A percentile compares a stretch with the other conserved stretches of the same genome.
phyloP scores from a whole-genome alignment of 2,888 invertebrate genomes.

The Achlya flavicornis region DNA sequence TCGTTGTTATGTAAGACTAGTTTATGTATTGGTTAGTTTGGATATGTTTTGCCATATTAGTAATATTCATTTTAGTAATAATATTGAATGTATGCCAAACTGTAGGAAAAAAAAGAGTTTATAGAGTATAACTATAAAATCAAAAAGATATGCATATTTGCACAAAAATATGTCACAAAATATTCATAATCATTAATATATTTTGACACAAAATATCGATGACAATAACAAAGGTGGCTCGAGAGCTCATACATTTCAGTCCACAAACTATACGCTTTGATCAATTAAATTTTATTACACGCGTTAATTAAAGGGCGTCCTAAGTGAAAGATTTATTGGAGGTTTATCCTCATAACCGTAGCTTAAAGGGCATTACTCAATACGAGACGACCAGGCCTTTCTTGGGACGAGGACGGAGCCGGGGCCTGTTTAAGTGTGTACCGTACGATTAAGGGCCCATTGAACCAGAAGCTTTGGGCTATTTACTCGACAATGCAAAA shows the following conservation, averaged over 20 bases:
- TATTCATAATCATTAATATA: background rate
- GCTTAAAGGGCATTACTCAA: slow-evolving; percentile 74
- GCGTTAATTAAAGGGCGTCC: slow-evolving; percentile 77
- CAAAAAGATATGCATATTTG: too few relatives aligned
- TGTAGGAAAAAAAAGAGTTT: background rate
- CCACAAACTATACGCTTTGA: slow-evolving; percentile 70
- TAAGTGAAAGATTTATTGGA: slow-evolving; percentile 81
- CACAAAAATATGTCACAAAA: too few relatives aligned
- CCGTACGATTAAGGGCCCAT: slow-evolving; percentile 53
- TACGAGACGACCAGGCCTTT: slow-evolving; percentile 48
- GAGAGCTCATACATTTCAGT: slow-evolving; percentile 54
- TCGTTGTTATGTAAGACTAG: slow-evolving; percentile 56
- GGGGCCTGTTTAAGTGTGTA: slow-evolving; percentile 41
- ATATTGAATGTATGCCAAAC: background rate
- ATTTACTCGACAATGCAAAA: slow-evolving; percentile 33
- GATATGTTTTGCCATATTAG: slow-evolving; percentile 20
- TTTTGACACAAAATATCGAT: slow-evolving; percentile 23
- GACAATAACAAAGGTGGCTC: slow-evolving; percentile 30
- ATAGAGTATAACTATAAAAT: too few relatives aligned
- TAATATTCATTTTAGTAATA: too few relatives aligned
- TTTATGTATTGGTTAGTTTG: slow-evolving; percentile 31
- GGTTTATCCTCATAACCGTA: slow-evolving; percentile 81
- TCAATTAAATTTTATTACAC: slow-evolving; percentile 80
- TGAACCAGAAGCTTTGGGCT: slow-evolving; percentile 35
- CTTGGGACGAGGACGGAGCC: slow-evolving; percentile 33